A percentile compares a stretch with the other conserved stretches of the same genome.
These are phyloP conservation scores for Myoxocephalus aenaeus DNA, from an alignment of 2,797 vertebrate genomes.

Conservation along the genomic window DNA sequence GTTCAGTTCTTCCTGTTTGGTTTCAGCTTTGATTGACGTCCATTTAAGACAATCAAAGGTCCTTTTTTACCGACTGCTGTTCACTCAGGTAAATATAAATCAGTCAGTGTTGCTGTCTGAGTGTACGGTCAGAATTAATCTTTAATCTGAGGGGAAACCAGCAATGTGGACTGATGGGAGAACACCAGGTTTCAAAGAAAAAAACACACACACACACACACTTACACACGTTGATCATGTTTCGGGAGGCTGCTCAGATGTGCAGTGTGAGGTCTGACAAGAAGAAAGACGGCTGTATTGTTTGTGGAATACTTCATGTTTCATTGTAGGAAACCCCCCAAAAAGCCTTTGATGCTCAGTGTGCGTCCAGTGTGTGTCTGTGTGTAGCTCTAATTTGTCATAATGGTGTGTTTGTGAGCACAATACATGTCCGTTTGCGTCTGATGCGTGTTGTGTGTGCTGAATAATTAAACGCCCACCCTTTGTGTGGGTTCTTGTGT, in stretches of 20 bases:
- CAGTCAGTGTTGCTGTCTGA: slow-evolving; percentile 8
- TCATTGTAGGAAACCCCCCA: slow-evolving; percentile 29
- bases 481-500: not conserved
- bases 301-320: slow-evolving; percentile 50
- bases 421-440: not conserved
- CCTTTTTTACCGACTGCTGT: too few species aligned
- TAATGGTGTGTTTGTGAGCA: not conserved
- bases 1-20: not conserved
- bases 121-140: slow-evolving; percentile 9
- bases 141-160: slow-evolving; percentile 49
- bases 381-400: not conserved
- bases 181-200: too few species aligned
- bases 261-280: slow-evolving; percentile 44
- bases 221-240: not conserved
- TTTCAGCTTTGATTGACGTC: not conserved
- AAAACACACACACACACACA: not conserved
- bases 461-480: not conserved
- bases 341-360: slow-evolving; percentile 48
- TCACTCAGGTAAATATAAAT: not conserved
- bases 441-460: not conserved
- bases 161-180: slow-evolving; percentile 18
- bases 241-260: slow-evolving; percentile 47
- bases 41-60: not conserved
- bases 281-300: slow-evolving; percentile 48
- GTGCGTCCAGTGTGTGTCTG: not conserved